Conservation (phyloP, 2,797 vertebrate genomes). For the Staurois parvus region DNA sequence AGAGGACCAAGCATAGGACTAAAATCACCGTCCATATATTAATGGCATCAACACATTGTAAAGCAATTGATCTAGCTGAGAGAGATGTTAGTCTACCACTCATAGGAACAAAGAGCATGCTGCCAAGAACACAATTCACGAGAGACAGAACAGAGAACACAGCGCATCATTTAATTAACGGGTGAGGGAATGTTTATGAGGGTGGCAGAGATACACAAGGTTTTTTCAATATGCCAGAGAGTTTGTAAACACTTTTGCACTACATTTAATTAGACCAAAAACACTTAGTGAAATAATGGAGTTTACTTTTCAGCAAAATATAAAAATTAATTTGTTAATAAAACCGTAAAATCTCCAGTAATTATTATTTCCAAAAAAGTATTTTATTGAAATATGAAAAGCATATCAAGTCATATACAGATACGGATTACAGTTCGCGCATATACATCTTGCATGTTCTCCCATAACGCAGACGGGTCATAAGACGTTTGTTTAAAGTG, state of each 20-base stretch:
- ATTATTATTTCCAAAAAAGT: no score
- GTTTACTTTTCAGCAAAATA: background rate
- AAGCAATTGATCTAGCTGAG: background rate
- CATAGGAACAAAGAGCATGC: background rate
- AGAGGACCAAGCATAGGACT: background rate
- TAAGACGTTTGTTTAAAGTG: no score
- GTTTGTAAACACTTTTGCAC: background rate
- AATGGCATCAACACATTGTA: background rate
- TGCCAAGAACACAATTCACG: background rate
- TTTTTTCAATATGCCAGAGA: background rate
- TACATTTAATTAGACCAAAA: background rate
- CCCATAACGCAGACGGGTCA: no score
- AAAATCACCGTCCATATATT: background rate
- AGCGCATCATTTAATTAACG: background rate
- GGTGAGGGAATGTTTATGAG: background rate
- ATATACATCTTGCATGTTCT: no score
- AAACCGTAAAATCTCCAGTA: background rate
- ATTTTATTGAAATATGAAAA: no score
- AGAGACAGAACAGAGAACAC: background rate
- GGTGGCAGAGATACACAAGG: background rate
- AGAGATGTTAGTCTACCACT: background rate
- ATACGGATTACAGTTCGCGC: no score
- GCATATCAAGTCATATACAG: no score
- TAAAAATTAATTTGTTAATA: background rate
- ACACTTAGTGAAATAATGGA: background rate